Evolutionary conservation across 2,113 vertebrate species (phyloP).

Genomic region (Muntiacus reevesi): DNA sequence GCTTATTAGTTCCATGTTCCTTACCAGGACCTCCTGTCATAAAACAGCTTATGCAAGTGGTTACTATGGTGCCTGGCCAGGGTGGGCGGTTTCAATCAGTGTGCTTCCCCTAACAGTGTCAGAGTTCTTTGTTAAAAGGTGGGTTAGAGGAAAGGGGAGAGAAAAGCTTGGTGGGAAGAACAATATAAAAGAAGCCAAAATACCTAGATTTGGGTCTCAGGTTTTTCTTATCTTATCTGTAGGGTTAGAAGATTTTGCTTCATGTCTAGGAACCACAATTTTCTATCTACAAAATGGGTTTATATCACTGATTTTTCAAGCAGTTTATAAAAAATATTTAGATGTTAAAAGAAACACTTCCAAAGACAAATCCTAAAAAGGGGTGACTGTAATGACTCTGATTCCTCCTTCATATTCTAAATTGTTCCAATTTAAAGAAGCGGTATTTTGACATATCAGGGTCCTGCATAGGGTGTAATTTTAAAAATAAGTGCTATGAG

Average conservation of each 20-base stretch:
- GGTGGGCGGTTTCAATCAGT: background rate
- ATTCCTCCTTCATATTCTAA: background rate
- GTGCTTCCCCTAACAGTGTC: background rate
- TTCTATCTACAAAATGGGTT: background rate
- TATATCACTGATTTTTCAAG: background rate
- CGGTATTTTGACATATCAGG: background rate
- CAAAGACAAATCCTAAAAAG: background rate
- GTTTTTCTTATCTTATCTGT: background rate
- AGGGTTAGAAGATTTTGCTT: background rate
- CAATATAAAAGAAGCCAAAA: background rate
- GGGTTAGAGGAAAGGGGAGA: accelerated
- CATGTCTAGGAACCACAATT: background rate
- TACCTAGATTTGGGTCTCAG: background rate
- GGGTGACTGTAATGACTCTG: background rate
- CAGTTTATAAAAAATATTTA: background rate
- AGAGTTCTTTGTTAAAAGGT: background rate
- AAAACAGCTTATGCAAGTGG: background rate
- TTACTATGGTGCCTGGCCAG: background rate
- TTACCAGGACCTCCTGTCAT: background rate
- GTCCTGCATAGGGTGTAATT: background rate
- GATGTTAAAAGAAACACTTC: background rate
- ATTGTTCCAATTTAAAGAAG: background rate
- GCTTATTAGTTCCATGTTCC: background rate
- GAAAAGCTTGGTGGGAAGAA: background rate
- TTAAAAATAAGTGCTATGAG: background rate